A percentile compares a stretch with the other conserved stretches of the same genome.
phyloP scores from a whole-genome alignment of 2,888 invertebrate species.

The Scaptodrosophila latifasciaeformis region DNA sequence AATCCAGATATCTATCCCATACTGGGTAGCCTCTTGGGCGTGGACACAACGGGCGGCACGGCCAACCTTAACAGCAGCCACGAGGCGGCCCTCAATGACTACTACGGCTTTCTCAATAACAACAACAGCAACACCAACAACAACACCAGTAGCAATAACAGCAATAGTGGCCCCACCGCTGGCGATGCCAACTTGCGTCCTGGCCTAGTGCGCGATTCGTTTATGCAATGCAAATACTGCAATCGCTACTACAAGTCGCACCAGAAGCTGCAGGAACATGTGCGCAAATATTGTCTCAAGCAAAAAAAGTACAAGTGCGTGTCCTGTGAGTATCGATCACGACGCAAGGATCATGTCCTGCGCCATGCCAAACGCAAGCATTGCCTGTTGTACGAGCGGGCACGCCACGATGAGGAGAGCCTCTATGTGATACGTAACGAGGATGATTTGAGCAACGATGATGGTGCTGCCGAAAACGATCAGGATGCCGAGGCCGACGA shows the following conservation, averaged over 20 bases:
- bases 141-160: slow-evolving; percentile 17
- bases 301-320: slow-evolving; percentile 74
- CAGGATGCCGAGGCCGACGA: slow-evolving; percentile 27
- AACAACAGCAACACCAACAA: slow-evolving; percentile 25
- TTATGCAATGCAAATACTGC: slow-evolving; percentile 73
- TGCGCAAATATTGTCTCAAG: slow-evolving; percentile 74
- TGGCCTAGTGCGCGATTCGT: slow-evolving; percentile 49
- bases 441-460: slow-evolving; percentile 61
- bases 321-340: slow-evolving; percentile 73
- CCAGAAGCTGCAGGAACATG: slow-evolving; percentile 73
- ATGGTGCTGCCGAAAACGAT: slow-evolving; percentile 22
- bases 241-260: slow-evolving; percentile 72
- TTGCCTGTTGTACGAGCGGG: slow-evolving; percentile 63
- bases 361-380: slow-evolving; percentile 74
- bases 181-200: background rate
- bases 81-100: slow-evolving; percentile 43
- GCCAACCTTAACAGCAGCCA: slow-evolving; percentile 34
- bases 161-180: slow-evolving; percentile 5
- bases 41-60: slow-evolving; percentile 66
- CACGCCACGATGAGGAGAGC: slow-evolving; percentile 64
- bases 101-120: slow-evolving; percentile 55
- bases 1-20: slow-evolving; percentile 72
- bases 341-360: slow-evolving; percentile 73
- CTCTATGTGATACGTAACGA: slow-evolving; percentile 72
- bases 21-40: slow-evolving; percentile 73